Evolutionary conservation across 2,113 vertebrate genomes (phyloP).

Genomic region (Pogonocichla stellata): DNA sequence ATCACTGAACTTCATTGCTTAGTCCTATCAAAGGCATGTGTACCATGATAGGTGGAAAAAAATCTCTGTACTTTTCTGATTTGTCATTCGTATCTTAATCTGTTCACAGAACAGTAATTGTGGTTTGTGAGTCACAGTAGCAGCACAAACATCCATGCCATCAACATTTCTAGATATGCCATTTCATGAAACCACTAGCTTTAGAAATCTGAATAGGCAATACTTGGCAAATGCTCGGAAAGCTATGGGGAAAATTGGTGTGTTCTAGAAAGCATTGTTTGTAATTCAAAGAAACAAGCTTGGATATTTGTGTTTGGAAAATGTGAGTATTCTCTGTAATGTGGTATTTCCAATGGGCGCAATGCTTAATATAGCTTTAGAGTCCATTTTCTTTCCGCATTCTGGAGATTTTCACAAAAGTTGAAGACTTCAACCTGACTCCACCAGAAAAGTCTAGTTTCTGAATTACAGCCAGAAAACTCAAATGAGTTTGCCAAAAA

Average conservation of each 20-base stretch:
- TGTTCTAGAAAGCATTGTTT: background rate
- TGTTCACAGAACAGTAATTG: background rate
- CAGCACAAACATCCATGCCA: background rate
- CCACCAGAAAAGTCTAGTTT: constrained; percentile 1
- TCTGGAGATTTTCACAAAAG: constrained; percentile 1
- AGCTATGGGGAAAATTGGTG: background rate
- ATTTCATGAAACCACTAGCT: background rate
- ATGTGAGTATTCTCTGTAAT: background rate
- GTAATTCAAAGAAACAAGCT: background rate
- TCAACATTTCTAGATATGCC: background rate
- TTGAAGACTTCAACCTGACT: constrained; percentile 24
- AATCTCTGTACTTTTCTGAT: background rate
- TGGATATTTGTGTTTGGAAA: background rate
- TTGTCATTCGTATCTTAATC: background rate
- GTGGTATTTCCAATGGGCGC: background rate
- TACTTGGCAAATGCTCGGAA: background rate
- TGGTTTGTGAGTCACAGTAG: background rate
- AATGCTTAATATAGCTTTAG: background rate
- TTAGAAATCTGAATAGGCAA: background rate
- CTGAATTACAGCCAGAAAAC: constrained; percentile 34
- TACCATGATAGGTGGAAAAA: background rate
- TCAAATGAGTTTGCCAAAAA: constrained; percentile 11
- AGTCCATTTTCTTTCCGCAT: background rate
- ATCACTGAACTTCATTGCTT: background rate
- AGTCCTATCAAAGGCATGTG: background rate